These are phyloP conservation scores for Eledona agricola DNA, from an alignment of 2,888 invertebrate genomes.

Conservation along the genomic window DNA sequence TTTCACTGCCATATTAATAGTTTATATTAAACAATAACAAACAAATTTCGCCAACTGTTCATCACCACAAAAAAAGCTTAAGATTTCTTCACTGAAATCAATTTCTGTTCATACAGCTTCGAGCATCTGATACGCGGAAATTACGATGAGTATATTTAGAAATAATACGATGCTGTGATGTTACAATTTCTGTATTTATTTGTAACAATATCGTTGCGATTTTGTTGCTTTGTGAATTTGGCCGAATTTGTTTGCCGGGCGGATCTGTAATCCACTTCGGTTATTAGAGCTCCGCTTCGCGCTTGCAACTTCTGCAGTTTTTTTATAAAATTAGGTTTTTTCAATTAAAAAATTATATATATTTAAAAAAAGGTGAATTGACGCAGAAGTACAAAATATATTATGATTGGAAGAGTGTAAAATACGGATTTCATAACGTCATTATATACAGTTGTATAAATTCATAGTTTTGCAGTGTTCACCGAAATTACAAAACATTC, in stretches of 20 bases:
- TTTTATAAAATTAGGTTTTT: slow-evolving; percentile 29
- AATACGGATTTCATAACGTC: slow-evolving; percentile 47
- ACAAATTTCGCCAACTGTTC: slow-evolving; percentile 28
- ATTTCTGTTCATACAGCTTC: slow-evolving; percentile 24
- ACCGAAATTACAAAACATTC: slow-evolving; percentile 1
- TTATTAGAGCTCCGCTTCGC: slow-evolving; percentile 23
- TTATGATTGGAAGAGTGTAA: slow-evolving; percentile 45
- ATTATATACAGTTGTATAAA: slow-evolving; percentile 40
- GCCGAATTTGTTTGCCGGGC: slow-evolving; percentile 32
- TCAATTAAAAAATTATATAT: slow-evolving; percentile 31
- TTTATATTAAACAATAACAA: slow-evolving; percentile 42
- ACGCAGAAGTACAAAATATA: slow-evolving; percentile 50
- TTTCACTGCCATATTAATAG: slow-evolving; percentile 56
- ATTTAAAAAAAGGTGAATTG: slow-evolving; percentile 39
- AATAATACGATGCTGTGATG: slow-evolving; percentile 56
- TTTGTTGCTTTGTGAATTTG: slow-evolving; percentile 43
- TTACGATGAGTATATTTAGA: slow-evolving; percentile 41
- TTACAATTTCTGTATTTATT: slow-evolving; percentile 59
- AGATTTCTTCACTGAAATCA: slow-evolving; percentile 18
- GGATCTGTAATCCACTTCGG: slow-evolving; percentile 12
- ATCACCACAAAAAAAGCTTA: slow-evolving; percentile 14
- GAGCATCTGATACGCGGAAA: slow-evolving; percentile 1
- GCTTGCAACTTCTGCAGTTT: slow-evolving; percentile 35
- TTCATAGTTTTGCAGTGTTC: slow-evolving; percentile 27
- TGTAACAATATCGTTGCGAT: slow-evolving; percentile 49